Evolutionary conservation across 2,888 invertebrate species (phyloP).

Genomic region (Heliconius charithonia): DNA sequence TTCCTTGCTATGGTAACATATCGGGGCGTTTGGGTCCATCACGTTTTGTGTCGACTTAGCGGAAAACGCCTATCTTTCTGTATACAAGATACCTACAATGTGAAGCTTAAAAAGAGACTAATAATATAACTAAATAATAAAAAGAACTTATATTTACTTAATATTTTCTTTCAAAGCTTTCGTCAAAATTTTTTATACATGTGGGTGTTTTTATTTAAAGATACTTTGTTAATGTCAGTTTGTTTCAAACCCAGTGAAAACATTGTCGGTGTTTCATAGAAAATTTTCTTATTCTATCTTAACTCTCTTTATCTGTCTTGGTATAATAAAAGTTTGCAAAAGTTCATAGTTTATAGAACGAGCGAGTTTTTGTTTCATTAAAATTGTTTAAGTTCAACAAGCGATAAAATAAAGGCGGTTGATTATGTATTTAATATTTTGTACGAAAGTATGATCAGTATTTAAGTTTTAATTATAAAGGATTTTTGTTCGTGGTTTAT

Average conservation of each 20-base stretch:
- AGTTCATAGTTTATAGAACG: slow-evolving; percentile 34
- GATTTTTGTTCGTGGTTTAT: background rate
- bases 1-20: background rate
- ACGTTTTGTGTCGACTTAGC: too few species aligned
- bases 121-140: too few species aligned
- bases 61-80: too few species aligned
- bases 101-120: too few species aligned
- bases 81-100: too few species aligned
- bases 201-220: background rate
- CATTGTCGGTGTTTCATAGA: slow-evolving; percentile 21
- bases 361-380: slow-evolving; percentile 36
- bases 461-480: background rate
- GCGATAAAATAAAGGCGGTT: slow-evolving; percentile 21
- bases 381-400: slow-evolving; percentile 36
- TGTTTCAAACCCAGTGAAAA: slow-evolving; percentile 9
- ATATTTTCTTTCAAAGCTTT: slow-evolving; percentile 5
- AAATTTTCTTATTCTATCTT: slow-evolving; percentile 6
- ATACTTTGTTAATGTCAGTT: slow-evolving; percentile 24
- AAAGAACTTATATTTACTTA: too few species aligned
- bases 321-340: slow-evolving; percentile 22
- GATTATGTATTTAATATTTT: slow-evolving; percentile 17
- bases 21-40: background rate
- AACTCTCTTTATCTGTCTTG: slow-evolving; percentile 18
- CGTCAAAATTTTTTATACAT: background rate
- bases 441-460: background rate